These are phyloP conservation scores for Tribolium castaneum DNA, from an alignment of 1,140 invertebrate species.

Conservation along the genomic window DNA sequence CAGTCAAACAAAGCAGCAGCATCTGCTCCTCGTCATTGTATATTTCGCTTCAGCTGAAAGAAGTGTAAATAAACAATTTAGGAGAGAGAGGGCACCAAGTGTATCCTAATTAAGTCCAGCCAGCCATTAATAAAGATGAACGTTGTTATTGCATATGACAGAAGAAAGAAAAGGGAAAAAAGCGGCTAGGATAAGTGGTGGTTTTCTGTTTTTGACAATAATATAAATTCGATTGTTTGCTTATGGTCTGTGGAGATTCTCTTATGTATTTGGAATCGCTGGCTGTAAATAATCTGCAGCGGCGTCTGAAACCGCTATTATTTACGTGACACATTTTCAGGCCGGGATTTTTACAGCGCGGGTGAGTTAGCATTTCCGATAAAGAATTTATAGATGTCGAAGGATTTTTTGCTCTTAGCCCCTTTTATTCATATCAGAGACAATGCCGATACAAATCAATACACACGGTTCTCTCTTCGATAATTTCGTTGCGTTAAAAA, in stretches of 20 bases:
- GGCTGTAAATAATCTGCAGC: constrained; percentile 42
- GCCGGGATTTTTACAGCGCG: constrained; percentile 36
- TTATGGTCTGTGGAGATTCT: constrained; percentile 40
- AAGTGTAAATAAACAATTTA: constrained; percentile 3
- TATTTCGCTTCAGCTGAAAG: not conserved
- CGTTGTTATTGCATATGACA: too few relatives aligned
- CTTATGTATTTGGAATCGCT: constrained; percentile 38
- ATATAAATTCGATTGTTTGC: constrained; percentile 38
- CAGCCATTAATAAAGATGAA: too few relatives aligned
- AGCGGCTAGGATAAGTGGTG: constrained; percentile 1
- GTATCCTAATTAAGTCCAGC: not conserved
- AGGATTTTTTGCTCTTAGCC: not conserved
- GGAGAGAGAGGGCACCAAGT: not conserved
- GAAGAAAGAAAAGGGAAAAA: constrained; percentile 2
- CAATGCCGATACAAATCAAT: constrained; percentile 29
- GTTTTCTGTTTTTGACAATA: constrained; percentile 39
- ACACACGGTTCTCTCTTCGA: not conserved
- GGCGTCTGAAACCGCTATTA: constrained; percentile 43
- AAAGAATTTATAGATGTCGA: constrained; percentile 39
- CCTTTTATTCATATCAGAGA: constrained; percentile 17
- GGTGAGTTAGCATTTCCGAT: constrained; percentile 41
- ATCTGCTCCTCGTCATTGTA: constrained; percentile 11
- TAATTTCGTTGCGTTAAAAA: not conserved
- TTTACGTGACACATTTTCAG: constrained; percentile 42
- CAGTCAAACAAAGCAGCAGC: not conserved